Evolutionary conservation across 2,888 invertebrate genomes (phyloP), one percentile per base, ranked within the genome.

Genomic region (Pharmacophagus antenor): DNA sequence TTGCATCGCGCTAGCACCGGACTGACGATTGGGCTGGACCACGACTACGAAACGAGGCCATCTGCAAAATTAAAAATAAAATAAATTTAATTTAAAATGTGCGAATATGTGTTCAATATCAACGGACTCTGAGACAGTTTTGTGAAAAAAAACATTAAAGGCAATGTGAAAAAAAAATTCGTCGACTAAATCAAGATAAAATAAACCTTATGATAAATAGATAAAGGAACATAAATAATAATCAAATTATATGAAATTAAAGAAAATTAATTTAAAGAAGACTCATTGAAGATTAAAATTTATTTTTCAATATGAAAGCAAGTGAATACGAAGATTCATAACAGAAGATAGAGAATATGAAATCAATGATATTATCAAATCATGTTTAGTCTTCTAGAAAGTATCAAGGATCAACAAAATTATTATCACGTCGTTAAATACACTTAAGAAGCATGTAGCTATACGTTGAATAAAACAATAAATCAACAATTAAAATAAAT

Each of bases 11-110:
- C 79, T 82, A 72, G 87, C 86, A 66, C 88, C 88, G 81, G 88
- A 88, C 91, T 92, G 88, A 92, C 91, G 92, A 85, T 91, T 92
- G 92, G 93, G 92, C 93, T 92, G 92, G 91, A 77, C 79, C 68
- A 65, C 75, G 77, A 74, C 76, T 52, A 67, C 56, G 47, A 23
- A 41, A 17, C 56, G 41, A 47, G 59, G 23, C 58, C 48, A 60
- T 48, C 61, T 63, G 31, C 46, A 47, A 56, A 56, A 25, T 57
- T 27, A 53, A 55, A 44, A n/a, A 8, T 37, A 58, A 63, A 62
- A 53, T 57, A 54, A 49, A 44, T n/a, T 6, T 22, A 44, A 53
- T 52, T 44, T n/a, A 37, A 57, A 56, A 47, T 37, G 61, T 58
- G 49, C 21, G 12, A 54, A 61, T 15, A 22, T 54, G 60, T 65